These are phyloP conservation scores for Orestias chungarensis DNA, from an alignment of 2,797 vertebrate species.

Conservation along the genomic window DNA sequence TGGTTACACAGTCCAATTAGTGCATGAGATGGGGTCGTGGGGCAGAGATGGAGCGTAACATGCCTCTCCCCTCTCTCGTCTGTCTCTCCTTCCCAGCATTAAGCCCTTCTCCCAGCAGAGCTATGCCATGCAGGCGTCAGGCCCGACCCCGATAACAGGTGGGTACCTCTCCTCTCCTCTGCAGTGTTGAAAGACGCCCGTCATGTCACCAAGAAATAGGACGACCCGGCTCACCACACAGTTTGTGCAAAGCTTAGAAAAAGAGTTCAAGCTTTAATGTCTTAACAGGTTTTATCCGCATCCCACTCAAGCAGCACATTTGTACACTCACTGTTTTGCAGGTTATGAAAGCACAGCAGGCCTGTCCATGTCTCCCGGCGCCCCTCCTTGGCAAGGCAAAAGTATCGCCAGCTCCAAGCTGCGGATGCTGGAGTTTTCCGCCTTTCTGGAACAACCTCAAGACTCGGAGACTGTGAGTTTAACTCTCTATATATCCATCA, in stretches of 20 bases:
- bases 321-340: conserved; percentile 50
- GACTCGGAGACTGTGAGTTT: conserved; percentile 89
- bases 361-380: conserved; percentile 83
- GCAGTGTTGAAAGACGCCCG: conserved; percentile 59
- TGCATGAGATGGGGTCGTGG: conserved; percentile 60
- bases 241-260: conserved; percentile 26
- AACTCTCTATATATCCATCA: background rate
- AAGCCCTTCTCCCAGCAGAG: conserved; percentile 95
- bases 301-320: conserved; percentile 19
- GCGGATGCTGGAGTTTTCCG: conserved; percentile 94
- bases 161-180: conserved; percentile 50
- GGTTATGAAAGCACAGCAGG: conserved; percentile 89
- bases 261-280: conserved; percentile 28
- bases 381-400: conserved; percentile 90
- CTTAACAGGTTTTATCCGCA: conserved; percentile 25
- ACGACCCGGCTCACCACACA: conserved; percentile 22
- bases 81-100: conserved; percentile 82
- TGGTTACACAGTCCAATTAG: conserved; percentile 71
- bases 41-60: conserved; percentile 64
- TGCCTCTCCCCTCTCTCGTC: conserved; percentile 63
- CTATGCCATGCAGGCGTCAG: conserved; percentile 88
- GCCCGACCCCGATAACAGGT: conserved; percentile 89
- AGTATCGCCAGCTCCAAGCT: conserved; percentile 92
- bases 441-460: conserved; percentile 92
- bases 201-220: conserved; percentile 43